Evolutionary conservation across 2,888 invertebrate genomes (phyloP), one percentile per base, ranked within the genome.

Genomic region (Polylopha cassiicola): DNA sequence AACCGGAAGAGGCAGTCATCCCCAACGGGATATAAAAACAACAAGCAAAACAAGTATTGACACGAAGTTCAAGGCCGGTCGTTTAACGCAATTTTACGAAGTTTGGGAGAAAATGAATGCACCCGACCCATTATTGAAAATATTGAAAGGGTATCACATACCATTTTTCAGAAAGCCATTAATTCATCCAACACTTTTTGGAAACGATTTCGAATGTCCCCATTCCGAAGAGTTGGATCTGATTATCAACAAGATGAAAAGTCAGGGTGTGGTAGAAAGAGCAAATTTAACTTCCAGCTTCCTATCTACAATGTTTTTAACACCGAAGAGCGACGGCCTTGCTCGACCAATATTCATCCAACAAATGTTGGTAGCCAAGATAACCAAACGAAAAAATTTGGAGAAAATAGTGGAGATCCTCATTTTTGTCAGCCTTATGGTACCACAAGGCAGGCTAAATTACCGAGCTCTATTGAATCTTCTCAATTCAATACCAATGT

Each of bases 251-350:
- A 26, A 49, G 23, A 46, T 55, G 46, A 45, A 39, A 41, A 11
- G 26, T 1, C 44, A 47, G 34, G 37, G 36, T 4, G 39, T 48
- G 7, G 14, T 51, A 11, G 28, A 43, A 8, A 3, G 2, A 11
- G 50, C 42, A 2, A 28, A 4, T 3, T 1, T 15, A 6, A 27
- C 49, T 3, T 51, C 52, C 13, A 54, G 53, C 27, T 59, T 57
- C 22, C 3, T 58, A 3, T 55, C 58, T 5, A 21, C 46, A 6
- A 44, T 59, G 22, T 59, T 57, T 37, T 44, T 57, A 4, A 42
- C 50, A 1, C 50, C 51, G 5, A 59, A 59, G 16, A 13, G 30
- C 24, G 50, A 53, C 42, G 50, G 53, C 5, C 54, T 54, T n/a
- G n/a, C n/a, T n/a, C n/a, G n/a, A n/a, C n/a, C n/a, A n/a, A n/a